Conservation (phyloP, 2,888 invertebrate species). For the Onthophagus sagittarius region DNA sequence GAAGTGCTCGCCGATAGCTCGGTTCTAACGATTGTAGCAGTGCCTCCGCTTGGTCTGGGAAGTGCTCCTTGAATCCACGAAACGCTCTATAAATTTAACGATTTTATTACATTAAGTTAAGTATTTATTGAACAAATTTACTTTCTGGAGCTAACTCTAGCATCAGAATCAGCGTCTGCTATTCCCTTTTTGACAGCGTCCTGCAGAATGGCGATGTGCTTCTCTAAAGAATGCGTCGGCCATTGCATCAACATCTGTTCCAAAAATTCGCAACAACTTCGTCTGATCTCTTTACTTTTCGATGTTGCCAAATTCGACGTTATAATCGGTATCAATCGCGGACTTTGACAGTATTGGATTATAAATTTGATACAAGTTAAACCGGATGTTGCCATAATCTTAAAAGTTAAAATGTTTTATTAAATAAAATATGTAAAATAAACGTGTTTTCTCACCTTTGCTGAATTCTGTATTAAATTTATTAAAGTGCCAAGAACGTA, state of each 20-base stretch:
- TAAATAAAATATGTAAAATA: background rate
- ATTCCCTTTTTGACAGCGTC: constrained; percentile 86
- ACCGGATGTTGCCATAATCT: constrained; percentile 88
- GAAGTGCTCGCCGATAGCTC: constrained; percentile 63
- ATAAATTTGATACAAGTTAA: constrained; percentile 84
- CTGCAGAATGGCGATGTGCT: constrained; percentile 69
- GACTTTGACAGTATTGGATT: constrained; percentile 76
- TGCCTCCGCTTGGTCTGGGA: constrained; percentile 84
- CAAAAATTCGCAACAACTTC: constrained; percentile 75
- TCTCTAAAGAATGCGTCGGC: constrained; percentile 80
- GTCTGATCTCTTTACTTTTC: constrained; percentile 90
- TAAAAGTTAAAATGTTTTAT: constrained; percentile 24
- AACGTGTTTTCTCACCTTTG: constrained; percentile 65
- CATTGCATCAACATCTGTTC: constrained; percentile 81
- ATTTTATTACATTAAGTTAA: background rate
- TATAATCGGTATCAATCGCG: constrained; percentile 76
- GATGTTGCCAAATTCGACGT: constrained; percentile 70
- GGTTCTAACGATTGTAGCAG: constrained; percentile 80
- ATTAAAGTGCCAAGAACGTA: constrained; percentile 79
- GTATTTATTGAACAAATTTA: constrained; percentile 45
- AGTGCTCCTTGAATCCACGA: constrained; percentile 84
- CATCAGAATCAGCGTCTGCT: constrained; percentile 89
- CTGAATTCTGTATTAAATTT: constrained; percentile 89
- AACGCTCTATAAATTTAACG: constrained; percentile 64
- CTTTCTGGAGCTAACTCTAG: constrained; percentile 78